Conservation (phyloP, 2,113 vertebrate genomes). For the Rhizomys pruinosus region DNA sequence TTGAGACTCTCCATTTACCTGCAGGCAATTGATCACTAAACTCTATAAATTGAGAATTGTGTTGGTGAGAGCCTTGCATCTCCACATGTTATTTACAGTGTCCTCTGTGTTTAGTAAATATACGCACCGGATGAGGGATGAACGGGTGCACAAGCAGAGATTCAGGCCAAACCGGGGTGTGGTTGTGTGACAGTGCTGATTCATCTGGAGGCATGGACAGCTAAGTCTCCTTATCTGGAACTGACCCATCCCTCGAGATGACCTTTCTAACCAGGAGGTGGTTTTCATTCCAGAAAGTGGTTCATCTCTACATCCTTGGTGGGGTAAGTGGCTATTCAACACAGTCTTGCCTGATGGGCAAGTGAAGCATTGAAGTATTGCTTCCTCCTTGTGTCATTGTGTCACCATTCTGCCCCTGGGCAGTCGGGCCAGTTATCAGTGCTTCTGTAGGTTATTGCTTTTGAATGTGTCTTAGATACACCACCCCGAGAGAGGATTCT, state of each 20-base stretch:
- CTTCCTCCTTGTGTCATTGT: not conserved
- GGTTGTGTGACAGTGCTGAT: not conserved
- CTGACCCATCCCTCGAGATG: too few species aligned
- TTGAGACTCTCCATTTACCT: slow-evolving; percentile 27
- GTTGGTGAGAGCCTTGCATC: not conserved
- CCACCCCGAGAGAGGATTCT: not conserved
- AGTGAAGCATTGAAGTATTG: not conserved
- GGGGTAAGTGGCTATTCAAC: not conserved
- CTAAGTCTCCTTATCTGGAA: not conserved
- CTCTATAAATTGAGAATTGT: slow-evolving; percentile 5
- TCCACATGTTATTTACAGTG: not conserved
- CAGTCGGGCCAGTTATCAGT: not conserved
- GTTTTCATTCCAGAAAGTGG: not conserved
- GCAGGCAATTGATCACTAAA: slow-evolving; percentile 17
- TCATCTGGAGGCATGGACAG: not conserved
- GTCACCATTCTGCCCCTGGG: not conserved
- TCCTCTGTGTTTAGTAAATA: not conserved
- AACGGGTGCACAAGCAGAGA: not conserved
- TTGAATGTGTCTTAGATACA: not conserved
- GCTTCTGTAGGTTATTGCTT: not conserved
- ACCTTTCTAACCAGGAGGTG: not conserved
- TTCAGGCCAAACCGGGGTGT: not conserved
- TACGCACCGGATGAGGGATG: not conserved
- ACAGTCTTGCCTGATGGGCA: not conserved
- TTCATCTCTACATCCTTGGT: not conserved